A percentile compares a stretch with the other conserved stretches of the same genome.
These are phyloP conservation scores for Cydia strobilella DNA, from an alignment of 1,140 invertebrate genomes.

Conservation along the genomic window DNA sequence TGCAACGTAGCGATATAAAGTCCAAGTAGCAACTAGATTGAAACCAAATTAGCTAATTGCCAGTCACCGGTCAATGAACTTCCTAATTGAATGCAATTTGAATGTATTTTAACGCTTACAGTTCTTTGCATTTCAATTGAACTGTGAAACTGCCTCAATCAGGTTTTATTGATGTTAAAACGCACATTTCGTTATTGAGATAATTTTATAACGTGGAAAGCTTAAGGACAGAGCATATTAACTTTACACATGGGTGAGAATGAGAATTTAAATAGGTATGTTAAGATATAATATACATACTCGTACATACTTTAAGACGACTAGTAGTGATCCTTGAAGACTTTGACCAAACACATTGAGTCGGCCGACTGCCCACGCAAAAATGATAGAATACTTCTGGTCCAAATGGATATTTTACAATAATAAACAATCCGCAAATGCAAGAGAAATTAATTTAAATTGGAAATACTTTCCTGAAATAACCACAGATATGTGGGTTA, in stretches of 20 bases:
- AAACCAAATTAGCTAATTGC: slow-evolving; percentile 53
- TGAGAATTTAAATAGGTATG: too few relatives aligned
- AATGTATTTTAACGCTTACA: slow-evolving; percentile 49
- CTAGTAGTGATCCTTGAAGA: background rate
- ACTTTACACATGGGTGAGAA: too few relatives aligned
- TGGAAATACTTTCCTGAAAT: too few relatives aligned
- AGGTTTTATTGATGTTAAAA: slow-evolving; percentile 16
- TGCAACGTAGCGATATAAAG: slow-evolving; percentile 29
- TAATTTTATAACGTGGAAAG: background rate
- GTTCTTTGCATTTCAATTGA: slow-evolving; percentile 50
- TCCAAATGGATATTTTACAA: background rate
- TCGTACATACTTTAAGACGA: background rate
- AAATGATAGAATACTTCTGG: background rate
- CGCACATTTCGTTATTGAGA: background rate
- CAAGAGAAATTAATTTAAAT: background rate
- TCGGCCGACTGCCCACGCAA: background rate
- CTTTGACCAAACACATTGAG: background rate
- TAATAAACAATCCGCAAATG: background rate
- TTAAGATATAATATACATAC: background rate
- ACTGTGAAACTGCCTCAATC: slow-evolving; percentile 42
- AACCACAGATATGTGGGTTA: too few relatives aligned
- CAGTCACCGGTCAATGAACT: slow-evolving; percentile 55
- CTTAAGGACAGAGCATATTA: too few relatives aligned
- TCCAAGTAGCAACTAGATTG: slow-evolving; percentile 33
- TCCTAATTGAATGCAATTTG: slow-evolving; percentile 56